Base-by-base conservation (phyloP, 1,140 invertebrate genomes). In the Coptotermes formosanus region DNA sequence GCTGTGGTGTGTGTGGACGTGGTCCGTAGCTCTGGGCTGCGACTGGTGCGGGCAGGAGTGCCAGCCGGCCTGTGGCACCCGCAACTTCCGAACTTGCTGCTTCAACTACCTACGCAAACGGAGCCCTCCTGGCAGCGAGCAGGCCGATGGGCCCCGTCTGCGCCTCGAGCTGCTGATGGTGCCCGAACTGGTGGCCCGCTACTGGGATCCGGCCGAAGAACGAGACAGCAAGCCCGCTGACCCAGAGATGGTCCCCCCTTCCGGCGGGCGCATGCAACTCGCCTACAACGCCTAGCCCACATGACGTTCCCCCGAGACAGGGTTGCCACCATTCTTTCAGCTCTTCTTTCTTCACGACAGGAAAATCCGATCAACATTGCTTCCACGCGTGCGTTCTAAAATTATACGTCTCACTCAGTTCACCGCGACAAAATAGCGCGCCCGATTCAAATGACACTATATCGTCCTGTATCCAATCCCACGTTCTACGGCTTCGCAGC, bases 81-180 rank as follows among this genome's bases (percentile, higher is more conserved):
- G 92, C 52, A 91, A 92, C 86, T 94, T 94, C 88, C 90, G 92
- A 30, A 92, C 92, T 19, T 94, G 93, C 86, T 94, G 93, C 88
- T 94, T 93, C 90, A 94, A 94, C 89, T 94, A 94, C 88, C 89
- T 93, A 88, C 91, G 91, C 85, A 93, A 93, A 88, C 89, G 91
- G 82, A 82, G 86, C 38, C 32, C 1, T 25, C 11, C 2, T 19
- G 52, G 16, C 0, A 64, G 25, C 2, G 85, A 44, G 23, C 16
- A 48, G 6, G 59, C 25, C 14, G 44, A 45, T 19, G 25, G 30
- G 0, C 69, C 75, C 0, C 55, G 82, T 19, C 86, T 86, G 30
- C 32, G 75, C 14, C 82, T 59, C 48, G 30, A 55, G n/a, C 48
- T 83, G 82, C 30, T 52, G 45, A 82, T 82, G 9, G 82, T 55